A percentile compares a stretch with the other conserved stretches of the same genome.
phyloP scores from a whole-genome alignment of 2,797 vertebrate genomes.

The Hippopotamyrus pictus region DNA sequence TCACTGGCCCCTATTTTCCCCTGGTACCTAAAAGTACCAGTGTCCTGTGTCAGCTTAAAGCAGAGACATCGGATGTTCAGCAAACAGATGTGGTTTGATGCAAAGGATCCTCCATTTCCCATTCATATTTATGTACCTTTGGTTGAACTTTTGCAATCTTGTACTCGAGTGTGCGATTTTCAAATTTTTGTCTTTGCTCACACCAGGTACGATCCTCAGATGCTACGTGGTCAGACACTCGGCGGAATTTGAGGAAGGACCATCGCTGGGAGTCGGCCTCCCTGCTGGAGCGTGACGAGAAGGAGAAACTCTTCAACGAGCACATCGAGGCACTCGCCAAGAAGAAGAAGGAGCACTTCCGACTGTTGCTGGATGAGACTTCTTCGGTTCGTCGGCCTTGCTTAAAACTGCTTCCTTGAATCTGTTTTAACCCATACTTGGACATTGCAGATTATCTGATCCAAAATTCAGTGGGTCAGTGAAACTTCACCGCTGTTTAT shows the following conservation, averaged over 20 bases:
- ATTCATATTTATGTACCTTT: neutral
- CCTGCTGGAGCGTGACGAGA: conserved; percentile 90
- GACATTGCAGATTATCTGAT: neutral
- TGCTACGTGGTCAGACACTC: conserved; percentile 93
- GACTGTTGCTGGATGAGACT: conserved; percentile 93
- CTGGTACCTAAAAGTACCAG: neutral
- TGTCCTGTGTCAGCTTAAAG: neutral
- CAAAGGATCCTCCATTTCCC: neutral
- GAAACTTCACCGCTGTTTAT: neutral
- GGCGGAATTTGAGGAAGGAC: conserved; percentile 92
- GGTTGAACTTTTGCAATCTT: neutral
- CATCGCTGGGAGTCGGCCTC: conserved; percentile 95
- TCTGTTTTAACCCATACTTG: neutral
- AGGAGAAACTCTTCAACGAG: conserved; percentile 96
- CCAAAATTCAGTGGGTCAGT: neutral
- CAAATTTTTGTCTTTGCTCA: neutral
- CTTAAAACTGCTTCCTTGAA: neutral
- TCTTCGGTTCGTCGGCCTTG: conserved; percentile 68
- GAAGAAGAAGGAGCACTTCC: conserved; percentile 97
- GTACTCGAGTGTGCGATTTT: neutral
- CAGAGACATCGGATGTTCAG: neutral
- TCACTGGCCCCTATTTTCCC: neutral
- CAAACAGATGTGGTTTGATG: neutral
- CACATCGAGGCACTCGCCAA: conserved; percentile 96
- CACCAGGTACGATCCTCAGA: conserved; percentile 89